Conservation (phyloP, 2,797 vertebrate genomes). For the Falco berigora region DNA sequence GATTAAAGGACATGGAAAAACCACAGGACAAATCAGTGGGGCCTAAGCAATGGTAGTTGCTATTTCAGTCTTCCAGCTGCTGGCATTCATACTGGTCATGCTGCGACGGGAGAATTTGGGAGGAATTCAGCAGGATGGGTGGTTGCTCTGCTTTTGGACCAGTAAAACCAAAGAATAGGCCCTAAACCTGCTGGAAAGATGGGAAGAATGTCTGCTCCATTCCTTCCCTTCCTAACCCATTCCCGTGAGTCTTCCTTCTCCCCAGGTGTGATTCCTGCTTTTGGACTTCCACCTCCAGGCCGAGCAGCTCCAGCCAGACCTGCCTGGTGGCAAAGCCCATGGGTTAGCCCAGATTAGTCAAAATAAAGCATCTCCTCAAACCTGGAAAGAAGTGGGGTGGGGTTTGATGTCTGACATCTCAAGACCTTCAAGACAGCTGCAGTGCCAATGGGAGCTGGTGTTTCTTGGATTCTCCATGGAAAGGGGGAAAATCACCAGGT, state of each 20-base stretch:
- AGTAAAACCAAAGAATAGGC: not conserved
- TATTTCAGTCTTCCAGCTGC: constrained; percentile 59
- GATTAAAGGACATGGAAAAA: constrained; percentile 62
- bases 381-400: not conserved
- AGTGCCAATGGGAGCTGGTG: not conserved
- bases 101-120: not conserved
- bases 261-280: not conserved
- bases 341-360: not conserved
- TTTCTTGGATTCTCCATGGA: not conserved
- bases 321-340: not conserved
- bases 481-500: not conserved
- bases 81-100: not conserved
- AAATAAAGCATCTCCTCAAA: not conserved
- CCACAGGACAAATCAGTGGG: constrained; percentile 69
- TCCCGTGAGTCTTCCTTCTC: not conserved
- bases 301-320: not conserved
- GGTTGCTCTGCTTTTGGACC: not conserved
- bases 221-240: not conserved
- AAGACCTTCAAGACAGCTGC: not conserved
- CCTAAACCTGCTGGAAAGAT: not conserved
- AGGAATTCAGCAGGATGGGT: not conserved
- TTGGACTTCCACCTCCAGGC: not conserved
- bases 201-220: not conserved
- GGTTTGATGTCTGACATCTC: not conserved
- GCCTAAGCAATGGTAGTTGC: constrained; percentile 43